A percentile compares a stretch with the other conserved stretches of the same genome.
These are phyloP conservation scores for Eupleurogrammus muticus DNA, from an alignment of 2,797 vertebrate genomes.

Conservation along the genomic window DNA sequence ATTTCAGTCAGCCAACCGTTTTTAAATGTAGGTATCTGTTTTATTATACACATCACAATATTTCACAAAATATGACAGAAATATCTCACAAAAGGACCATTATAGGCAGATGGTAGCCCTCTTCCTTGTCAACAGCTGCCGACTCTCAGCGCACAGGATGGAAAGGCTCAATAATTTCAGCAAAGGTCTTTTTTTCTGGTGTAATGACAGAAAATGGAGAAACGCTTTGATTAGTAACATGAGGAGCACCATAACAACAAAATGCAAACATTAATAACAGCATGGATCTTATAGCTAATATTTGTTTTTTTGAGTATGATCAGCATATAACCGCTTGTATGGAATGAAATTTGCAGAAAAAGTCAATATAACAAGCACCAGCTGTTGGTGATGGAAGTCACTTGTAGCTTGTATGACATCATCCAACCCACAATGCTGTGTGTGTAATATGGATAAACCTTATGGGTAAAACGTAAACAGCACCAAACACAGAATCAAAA, in stretches of 20 bases:
- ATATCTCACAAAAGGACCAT: slow-evolving; percentile 43
- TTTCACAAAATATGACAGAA: slow-evolving; percentile 52
- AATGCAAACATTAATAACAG: background rate
- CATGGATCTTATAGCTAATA: background rate
- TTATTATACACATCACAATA: slow-evolving; percentile 74
- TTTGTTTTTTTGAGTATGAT: background rate
- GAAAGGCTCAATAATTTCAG: slow-evolving; percentile 89
- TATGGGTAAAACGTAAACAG: no score
- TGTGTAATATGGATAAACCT: no score
- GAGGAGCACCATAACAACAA: background rate
- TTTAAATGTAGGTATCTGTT: slow-evolving; percentile 10
- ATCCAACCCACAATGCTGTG: no score
- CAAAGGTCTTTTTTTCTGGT: slow-evolving; percentile 87
- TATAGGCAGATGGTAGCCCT: slow-evolving; percentile 5
- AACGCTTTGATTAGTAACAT: slow-evolving; percentile 5
- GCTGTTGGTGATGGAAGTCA: no score
- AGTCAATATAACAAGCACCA: background rate
- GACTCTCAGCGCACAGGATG: slow-evolving; percentile 86
- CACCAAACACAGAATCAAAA: no score
- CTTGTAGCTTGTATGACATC: no score
- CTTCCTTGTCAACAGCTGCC: background rate
- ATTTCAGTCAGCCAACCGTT: background rate
- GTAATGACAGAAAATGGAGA: slow-evolving; percentile 27
- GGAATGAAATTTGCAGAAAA: background rate
- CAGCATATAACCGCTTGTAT: background rate